These are phyloP conservation scores for fruit fly (Drosophila melanogaster) DNA, from an alignment of 1,140 invertebrate species.

Conservation along the genomic window DNA sequence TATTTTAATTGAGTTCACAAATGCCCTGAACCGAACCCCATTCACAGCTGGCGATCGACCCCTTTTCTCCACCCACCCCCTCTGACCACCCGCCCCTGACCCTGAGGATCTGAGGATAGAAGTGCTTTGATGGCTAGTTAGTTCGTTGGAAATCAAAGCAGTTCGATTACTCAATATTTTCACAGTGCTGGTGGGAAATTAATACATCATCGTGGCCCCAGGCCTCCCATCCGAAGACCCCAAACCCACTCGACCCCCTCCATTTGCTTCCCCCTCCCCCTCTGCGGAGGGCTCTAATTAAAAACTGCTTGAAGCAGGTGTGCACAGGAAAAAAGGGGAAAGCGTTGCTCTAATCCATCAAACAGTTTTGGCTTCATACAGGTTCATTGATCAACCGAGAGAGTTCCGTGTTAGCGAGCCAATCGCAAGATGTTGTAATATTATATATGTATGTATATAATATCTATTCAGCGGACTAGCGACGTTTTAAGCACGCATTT, in stretches of 20 bases:
- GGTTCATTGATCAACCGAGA: constrained; percentile 29
- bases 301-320: constrained; percentile 41
- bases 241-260: not conserved
- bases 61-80: constrained; percentile 11
- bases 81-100: not conserved
- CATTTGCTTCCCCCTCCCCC: not conserved
- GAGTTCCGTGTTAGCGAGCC: not conserved
- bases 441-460: too few species aligned
- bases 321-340: constrained; percentile 10
- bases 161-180: constrained; percentile 74
- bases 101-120: not conserved
- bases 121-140: constrained; percentile 29
- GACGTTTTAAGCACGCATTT: too few species aligned
- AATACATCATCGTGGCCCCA: constrained; percentile 70
- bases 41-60: constrained; percentile 49
- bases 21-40: constrained; percentile 53
- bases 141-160: constrained; percentile 34
- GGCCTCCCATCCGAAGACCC: constrained; percentile 4
- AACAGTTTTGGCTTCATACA: constrained; percentile 8
- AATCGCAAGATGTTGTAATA: not conserved
- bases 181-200: constrained; percentile 70
- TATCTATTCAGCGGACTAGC: too few species aligned
- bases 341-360: constrained; percentile 18
- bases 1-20: constrained; percentile 83
- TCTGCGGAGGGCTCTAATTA: constrained; percentile 34